These are phyloP conservation scores for Saguinus midas DNA, from an alignment of 2,113 vertebrate genomes.

Conservation along the genomic window DNA sequence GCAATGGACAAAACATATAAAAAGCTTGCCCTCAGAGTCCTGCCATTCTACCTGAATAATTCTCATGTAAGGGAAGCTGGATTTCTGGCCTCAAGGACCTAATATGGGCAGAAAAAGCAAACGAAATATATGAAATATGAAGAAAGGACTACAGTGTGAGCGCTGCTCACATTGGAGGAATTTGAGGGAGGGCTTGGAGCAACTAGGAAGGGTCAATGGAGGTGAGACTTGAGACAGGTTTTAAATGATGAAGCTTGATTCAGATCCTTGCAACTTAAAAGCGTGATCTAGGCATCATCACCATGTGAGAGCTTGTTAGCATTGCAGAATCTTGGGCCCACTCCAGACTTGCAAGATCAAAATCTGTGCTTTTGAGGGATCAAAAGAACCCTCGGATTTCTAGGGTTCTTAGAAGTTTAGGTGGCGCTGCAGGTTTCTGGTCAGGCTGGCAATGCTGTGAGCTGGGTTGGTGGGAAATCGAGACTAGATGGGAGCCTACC, in stretches of 20 bases:
- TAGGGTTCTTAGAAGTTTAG: neutral
- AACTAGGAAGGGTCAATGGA: neutral
- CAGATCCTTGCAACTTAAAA: neutral
- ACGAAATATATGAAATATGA: neutral
- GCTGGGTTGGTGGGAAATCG: neutral
- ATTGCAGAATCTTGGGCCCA: neutral
- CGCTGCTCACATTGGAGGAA: neutral
- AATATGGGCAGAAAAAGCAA: neutral
- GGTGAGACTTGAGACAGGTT: neutral
- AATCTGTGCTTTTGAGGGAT: neutral
- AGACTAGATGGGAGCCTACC: neutral
- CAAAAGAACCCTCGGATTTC: neutral
- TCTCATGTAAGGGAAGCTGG: neutral
- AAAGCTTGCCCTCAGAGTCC: neutral
- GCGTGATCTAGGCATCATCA: neutral
- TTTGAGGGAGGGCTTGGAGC: neutral
- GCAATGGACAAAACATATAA: neutral
- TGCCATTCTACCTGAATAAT: conserved; percentile 11
- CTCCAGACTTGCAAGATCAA: neutral
- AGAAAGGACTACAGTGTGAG: neutral
- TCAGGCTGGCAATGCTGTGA: neutral
- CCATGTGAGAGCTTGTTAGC: neutral
- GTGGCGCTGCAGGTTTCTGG: neutral
- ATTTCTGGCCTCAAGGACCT: neutral
- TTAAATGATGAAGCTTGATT: conserved; percentile 11